Base-by-base conservation (phyloP, 1,140 invertebrate species). In the Protaetia brevitarsis region DNA sequence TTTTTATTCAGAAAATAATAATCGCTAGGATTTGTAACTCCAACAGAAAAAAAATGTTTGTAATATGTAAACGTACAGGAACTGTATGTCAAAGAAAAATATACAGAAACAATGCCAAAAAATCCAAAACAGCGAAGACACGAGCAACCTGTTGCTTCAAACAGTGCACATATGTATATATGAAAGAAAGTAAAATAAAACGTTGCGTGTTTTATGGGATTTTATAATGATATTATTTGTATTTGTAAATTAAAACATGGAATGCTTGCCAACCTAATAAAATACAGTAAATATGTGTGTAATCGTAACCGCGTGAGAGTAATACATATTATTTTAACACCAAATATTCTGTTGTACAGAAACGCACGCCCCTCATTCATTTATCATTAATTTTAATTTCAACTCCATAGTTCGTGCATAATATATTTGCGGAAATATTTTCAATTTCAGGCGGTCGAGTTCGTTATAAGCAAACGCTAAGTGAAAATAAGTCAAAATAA, bases 401-500 rank as follows among this genome's bases (percentile, higher is more conserved):
- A n/a, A n/a, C n/a, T n/a, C n/a, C n/a, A 11, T 13, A 7, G 13
- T 23, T 6, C 13, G 23, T 13, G 16, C 41, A 21, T 13, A 16
- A 16, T 37, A 37, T 45, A 45, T 45, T 45, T 45, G 41, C 41
- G 41, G 41, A 45, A 45, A 45, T 45, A 19, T 16, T 19, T 19
- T 13, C 41, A 19, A 45, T 45, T 45, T 45, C 41, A 21, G 23
- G 23, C 13, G 37, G n/a, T 41, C n/a, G n/a, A n/a, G 41, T 45
- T 45, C 41, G 8, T 16, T 21, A n/a, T n/a, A n/a, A n/a, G n/a
- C n/a, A n/a, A 19, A 45, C 41, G 41, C 41, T 37, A 45, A 8
- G 41, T 45, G n/a, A 45, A 45, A 45, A 45, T 45, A 45, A 45
- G 41, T 19, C 10, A 16, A 45, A 1, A 45, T 45, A 45, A 45